Evolutionary conservation across 2,888 invertebrate species (phyloP), one percentile per base, ranked within the genome.

Genomic region (Mesochorus sp.): DNA sequence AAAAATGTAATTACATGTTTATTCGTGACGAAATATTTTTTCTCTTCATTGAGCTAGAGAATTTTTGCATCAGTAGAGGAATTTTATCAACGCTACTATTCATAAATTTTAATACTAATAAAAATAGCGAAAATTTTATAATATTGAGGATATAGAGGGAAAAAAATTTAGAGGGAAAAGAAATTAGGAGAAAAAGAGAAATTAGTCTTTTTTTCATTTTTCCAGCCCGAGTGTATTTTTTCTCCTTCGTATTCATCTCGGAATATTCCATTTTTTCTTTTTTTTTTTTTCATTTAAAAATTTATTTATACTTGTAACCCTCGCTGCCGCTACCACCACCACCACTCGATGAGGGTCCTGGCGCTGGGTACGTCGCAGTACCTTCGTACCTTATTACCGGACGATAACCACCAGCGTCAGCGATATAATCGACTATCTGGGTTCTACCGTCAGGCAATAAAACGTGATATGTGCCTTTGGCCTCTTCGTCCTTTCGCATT

Each of bases 401-500:
- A 66, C 93, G 92, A 88, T 93, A 94, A 6, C 94, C 94, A 59
- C 92, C 93, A 6, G 92, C 92, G 31, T 94, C 94, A 3, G 94
- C 94, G 72, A 94, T 92, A 84, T 94, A 94, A 82, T 94, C 94
- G 2, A 94, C 94, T 21, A 93, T 92, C 88, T 94, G 94, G 84
- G 93, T 94, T 70, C 94, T 92, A 1, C 94, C 94, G 80, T 94
- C 94, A 0, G 94, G 94, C 62, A 94, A 91, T 42, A 94, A 89
- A 37, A 94, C 94, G 88, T 94, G 93, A 89, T 94, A 95, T 42
- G 93, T 93, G 51, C 95, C 94, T 4, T 93, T 93, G 0, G 94
- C 94, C 53, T 92, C 92, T 80, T 94, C 93, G 66, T 94, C 94
- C 84, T 94, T 94, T 21, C 94, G 91, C 85, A 93, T 93, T 89